Base-by-base conservation (phyloP, 2,888 invertebrate genomes). In the Leptothorax acervorum region DNA sequence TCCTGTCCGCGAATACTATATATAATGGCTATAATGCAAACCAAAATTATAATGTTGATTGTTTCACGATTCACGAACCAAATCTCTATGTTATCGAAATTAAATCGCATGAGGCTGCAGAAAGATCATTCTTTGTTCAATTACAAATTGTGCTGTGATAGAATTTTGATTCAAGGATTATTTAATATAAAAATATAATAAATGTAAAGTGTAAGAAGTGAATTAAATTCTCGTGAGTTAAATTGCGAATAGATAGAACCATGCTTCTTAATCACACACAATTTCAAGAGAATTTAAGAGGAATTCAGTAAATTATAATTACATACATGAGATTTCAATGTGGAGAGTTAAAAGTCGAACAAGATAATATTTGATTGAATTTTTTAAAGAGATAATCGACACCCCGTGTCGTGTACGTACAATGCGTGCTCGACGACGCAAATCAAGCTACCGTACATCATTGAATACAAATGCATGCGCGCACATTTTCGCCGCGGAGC, bases 291-390 rank as follows among this genome's bases (percentile, higher is more conserved):
- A 3, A 55, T 23, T n/a, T 55, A 23, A 9, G 53, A 23, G 6
- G 3, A 12, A 48, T 66, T 65, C 12, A 35, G 28, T 68, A 73
- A 82, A 53, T 85, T 88, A 53, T 60, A 85, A 79, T 87, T 65
- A 60, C 62, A 31, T 39, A 60, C 62, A 31, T 39, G 2, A 57
- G 23, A 23, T 48, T 79, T 71, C 12, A 51, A 23, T 28, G 11
- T 48, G 2, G 1, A 15, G 23, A 3, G 11, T 68, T 48, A 28
- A 45, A 11, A 23, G 9, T 35, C 4, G 18, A 6, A 18, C 6
- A 18, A 12, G 11, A n/a, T 35, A 1, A 4, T 9, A 15, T 45
- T 42, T 28, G n/a, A 55, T 68, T 3, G 11, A 57, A 23, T 45
- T 71, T 60, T 42, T 18, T 11, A 1, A 60, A 31, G 11, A 12